Conservation (phyloP, 2,113 vertebrate species). For the Microcebus ravelobensis region DNA sequence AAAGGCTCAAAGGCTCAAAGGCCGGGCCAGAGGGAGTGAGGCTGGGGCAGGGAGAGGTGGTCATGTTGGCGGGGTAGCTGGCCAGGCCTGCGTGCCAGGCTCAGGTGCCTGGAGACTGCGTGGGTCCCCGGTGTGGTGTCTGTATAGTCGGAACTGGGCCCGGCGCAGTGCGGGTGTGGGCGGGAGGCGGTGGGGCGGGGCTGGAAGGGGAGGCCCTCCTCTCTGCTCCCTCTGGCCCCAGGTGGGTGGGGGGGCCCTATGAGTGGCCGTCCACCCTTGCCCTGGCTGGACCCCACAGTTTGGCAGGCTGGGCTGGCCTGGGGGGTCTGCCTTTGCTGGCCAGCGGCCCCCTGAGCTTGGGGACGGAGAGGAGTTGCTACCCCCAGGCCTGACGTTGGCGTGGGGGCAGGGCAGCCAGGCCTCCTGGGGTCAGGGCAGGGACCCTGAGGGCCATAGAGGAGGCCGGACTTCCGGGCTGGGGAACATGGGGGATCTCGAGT, state of each 20-base stretch:
- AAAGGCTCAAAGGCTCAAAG: not conserved
- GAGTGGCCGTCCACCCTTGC: not conserved
- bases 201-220: not conserved
- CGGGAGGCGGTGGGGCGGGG: not conserved
- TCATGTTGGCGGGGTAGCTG: fast-evolving
- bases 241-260: not conserved
- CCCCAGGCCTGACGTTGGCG: fast-evolving
- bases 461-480: not conserved
- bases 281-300: not conserved
- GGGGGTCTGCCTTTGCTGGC: not conserved
- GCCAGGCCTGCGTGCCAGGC: too few relatives aligned
- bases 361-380: not conserved
- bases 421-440: not conserved
- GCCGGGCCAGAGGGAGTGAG: not conserved
- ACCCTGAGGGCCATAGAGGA: fast-evolving
- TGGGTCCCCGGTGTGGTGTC: fast-evolving
- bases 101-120: fast-evolving
- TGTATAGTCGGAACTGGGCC: not conserved
- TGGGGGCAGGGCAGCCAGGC: fast-evolving
- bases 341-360: not conserved
- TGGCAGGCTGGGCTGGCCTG: too few relatives aligned
- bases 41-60: not conserved
- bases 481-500: fast-evolving
- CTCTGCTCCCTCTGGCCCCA: not conserved
- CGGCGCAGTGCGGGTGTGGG: not conserved